Conservation (phyloP, 1,140 invertebrate species). For the Brachionus calyciflorus region DNA sequence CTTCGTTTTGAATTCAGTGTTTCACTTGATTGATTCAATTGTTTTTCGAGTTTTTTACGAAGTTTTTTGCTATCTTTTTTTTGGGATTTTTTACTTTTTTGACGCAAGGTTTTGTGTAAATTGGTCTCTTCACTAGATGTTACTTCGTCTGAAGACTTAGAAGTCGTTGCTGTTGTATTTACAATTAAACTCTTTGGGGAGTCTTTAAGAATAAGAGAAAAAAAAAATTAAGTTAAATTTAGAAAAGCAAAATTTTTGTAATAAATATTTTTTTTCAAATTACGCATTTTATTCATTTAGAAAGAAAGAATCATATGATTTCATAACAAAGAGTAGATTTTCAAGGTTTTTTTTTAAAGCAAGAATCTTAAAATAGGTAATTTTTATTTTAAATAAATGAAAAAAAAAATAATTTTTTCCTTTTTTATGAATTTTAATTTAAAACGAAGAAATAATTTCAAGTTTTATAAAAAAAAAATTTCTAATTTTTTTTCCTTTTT, state of each 20-base stretch:
- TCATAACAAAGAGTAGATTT: no score
- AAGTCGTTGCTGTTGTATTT: constrained; percentile 19
- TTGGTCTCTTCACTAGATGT: not conserved
- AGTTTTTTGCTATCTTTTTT: constrained; percentile 5
- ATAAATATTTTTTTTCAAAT: not conserved
- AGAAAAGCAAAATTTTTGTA: not conserved
- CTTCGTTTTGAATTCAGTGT: not conserved
- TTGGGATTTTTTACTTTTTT: constrained; percentile 2
- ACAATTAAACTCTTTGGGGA: constrained; percentile 18
- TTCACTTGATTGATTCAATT: not conserved
- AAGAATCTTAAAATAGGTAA: no score
- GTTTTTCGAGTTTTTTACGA: not conserved
- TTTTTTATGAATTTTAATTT: no score
- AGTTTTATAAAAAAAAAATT: no score
- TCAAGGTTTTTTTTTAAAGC: no score
- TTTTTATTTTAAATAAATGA: no score
- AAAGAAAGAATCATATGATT: no score
- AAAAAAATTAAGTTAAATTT: not conserved
- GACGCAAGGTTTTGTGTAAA: constrained; percentile 5
- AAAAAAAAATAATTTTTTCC: no score
- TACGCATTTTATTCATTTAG: no score
- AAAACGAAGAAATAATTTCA: no score
- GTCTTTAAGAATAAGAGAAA: constrained; percentile 18
- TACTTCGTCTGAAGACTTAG: constrained; percentile 25
- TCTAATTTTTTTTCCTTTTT: no score